A percentile compares a stretch with the other conserved stretches of the same genome.
Conservation (phyloP, 1,140 invertebrate species). For the Conus betulinus region DNA sequence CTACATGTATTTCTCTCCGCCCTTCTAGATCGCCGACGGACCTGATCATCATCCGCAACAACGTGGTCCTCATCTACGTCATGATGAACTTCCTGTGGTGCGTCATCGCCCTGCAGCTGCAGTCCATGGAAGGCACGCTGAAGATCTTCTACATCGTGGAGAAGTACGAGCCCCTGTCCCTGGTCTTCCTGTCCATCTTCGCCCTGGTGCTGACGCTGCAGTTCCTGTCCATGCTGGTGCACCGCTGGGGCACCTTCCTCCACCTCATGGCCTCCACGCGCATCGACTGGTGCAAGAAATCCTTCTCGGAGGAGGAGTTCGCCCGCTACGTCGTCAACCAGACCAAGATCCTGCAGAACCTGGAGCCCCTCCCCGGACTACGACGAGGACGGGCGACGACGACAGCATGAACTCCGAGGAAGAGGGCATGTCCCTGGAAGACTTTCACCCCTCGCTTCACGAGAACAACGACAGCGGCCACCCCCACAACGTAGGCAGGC, state of each 20-base stretch:
- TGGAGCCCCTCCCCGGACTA: constrained; percentile 67
- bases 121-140: constrained; percentile 78
- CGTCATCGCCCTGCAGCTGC: constrained; percentile 96
- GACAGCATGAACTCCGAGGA: constrained; percentile 30
- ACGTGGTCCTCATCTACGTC: constrained; percentile 96
- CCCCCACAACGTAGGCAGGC: background rate
- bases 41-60: constrained; percentile 93
- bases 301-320: constrained; percentile 72
- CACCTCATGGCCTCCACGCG: constrained; percentile 98
- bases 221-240: constrained; percentile 77
- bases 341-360: constrained; percentile 61
- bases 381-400: constrained; percentile 55
- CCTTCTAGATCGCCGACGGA: constrained; percentile 82
- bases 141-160: constrained; percentile 71
- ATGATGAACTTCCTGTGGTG: constrained; percentile 99
- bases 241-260: constrained; percentile 93
- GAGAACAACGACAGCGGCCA: background rate
- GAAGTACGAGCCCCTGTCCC: constrained; percentile 75
- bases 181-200: constrained; percentile 77
- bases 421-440: constrained; percentile 47
- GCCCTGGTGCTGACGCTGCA: constrained; percentile 81
- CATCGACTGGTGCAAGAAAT: constrained; percentile 85
- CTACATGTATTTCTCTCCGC: too few relatives aligned
- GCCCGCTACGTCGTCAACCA: constrained; percentile 68
- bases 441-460: constrained; percentile 40